These are phyloP conservation scores for Centropus unirufus DNA, from an alignment of 2,113 vertebrate species.

Conservation along the genomic window DNA sequence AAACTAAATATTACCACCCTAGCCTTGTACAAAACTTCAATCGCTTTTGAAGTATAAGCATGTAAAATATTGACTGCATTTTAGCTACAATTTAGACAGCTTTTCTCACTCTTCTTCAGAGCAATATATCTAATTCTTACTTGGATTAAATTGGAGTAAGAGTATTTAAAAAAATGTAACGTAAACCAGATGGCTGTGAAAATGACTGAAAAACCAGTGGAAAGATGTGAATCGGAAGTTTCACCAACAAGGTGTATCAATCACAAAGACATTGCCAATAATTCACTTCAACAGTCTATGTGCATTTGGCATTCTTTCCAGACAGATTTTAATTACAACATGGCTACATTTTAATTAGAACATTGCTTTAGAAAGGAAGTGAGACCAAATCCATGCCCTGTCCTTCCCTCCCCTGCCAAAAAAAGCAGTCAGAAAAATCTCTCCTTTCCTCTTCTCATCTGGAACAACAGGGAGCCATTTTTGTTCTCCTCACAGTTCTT, in stretches of 20 bases:
- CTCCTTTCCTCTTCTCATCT: neutral
- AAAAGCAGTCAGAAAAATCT: neutral
- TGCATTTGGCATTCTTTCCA: conserved; percentile 20
- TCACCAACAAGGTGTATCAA: neutral
- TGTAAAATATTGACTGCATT: neutral
- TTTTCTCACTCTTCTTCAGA: neutral
- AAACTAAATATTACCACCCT: neutral
- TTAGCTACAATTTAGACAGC: neutral
- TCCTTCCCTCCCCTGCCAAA: neutral
- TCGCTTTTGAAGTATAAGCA: neutral
- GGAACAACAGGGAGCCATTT: neutral
- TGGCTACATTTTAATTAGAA: neutral
- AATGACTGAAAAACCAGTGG: neutral
- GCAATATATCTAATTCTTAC: neutral
- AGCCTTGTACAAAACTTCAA: neutral
- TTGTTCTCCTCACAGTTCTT: neutral
- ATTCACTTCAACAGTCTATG: neutral
- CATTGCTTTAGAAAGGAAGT: neutral
- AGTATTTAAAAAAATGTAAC: neutral
- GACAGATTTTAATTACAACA: neutral
- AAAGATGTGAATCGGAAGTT: neutral
- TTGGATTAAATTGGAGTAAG: neutral
- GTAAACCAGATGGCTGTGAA: conserved; percentile 1
- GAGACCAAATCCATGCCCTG: neutral
- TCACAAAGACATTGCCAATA: neutral